A percentile compares a stretch with the other conserved stretches of the same genome.
These are phyloP conservation scores for Antheraea pernyi DNA, from an alignment of 1,140 invertebrate species.

Conservation along the genomic window DNA sequence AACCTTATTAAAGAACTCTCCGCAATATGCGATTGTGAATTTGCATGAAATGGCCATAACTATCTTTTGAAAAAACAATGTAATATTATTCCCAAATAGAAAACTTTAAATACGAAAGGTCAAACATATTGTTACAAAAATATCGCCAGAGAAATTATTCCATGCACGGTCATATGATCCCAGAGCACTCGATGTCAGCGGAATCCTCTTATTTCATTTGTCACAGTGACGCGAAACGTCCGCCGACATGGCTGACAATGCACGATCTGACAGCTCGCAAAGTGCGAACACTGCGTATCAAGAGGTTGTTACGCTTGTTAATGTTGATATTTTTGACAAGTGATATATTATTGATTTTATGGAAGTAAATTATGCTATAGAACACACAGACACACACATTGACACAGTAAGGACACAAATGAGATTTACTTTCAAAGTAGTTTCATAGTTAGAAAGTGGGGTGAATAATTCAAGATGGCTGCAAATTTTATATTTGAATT, in stretches of 20 bases:
- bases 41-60: too few relatives aligned
- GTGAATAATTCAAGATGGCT: too few relatives aligned
- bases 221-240: constrained; percentile 23
- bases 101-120: not conserved
- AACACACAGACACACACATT: not conserved
- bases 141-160: constrained; percentile 18
- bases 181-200: constrained; percentile 24
- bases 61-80: too few relatives aligned
- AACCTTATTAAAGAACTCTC: too few relatives aligned
- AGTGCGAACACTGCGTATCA: constrained; percentile 19
- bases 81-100: too few relatives aligned
- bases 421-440: too few relatives aligned
- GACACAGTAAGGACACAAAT: too few relatives aligned
- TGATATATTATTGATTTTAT: not conserved
- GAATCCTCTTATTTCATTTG: constrained; percentile 35
- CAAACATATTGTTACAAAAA: not conserved
- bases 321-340: constrained; percentile 14
- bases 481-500: too few relatives aligned
- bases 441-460: too few relatives aligned
- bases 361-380: not conserved
- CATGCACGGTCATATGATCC: constrained; percentile 28
- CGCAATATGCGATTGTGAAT: too few relatives aligned
- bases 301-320: constrained; percentile 29
- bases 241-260: constrained; percentile 23
- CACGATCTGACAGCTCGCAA: constrained; percentile 23